Base-by-base conservation (phyloP, 2,797 vertebrate genomes). In the Propithecus perrieri region DNA sequence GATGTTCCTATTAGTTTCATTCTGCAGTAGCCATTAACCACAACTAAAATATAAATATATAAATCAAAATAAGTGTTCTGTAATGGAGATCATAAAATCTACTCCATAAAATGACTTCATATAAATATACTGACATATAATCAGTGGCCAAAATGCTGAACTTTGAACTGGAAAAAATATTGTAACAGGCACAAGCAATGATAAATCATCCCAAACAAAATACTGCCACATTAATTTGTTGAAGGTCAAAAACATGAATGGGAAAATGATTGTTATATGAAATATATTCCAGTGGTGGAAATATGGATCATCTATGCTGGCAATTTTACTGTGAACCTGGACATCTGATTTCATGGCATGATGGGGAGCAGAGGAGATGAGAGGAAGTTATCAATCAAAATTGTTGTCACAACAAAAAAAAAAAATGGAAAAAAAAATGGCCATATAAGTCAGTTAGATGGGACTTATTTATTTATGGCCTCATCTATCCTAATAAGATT, bases 31-130 rank as follows among this genome's bases (percentile, higher is more conserved):
- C 67, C 91, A 98, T 98, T 96, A 98, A 95, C 94, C n/a, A 97
- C 85, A 89, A 93, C 84, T 97, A 95, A 97, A 96, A 97, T 97
- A 96, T 94, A 97, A 98, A 98, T 96, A 96, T 95, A 94, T 95
- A 96, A 97, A 89, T 97, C 92, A 95, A 97, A 97, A 85, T 97
- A 97, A 97, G 83, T 97, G 89, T 92, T 85, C 83, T 80, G 96
- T 96, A 97, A 97, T 97, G 84, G 86, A 97, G 94, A 97, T 89
- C 61, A 84, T 98, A 97, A 97, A 98, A 97, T 95, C 96, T 97
- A 98, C 95, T 92, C 85, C 57, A 96, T 96, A 97, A 97, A 97
- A 97, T 63, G 65, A 86, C 67, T 98, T 95, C 89, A 88, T 96
- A 93, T 94, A 97, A 97, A 97, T 94, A 96, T 85, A 85, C 46